Evolutionary conservation across 2,888 invertebrate genomes (phyloP), one percentile per base, ranked within the genome.

Genomic region (Cryptosula pallasiana): DNA sequence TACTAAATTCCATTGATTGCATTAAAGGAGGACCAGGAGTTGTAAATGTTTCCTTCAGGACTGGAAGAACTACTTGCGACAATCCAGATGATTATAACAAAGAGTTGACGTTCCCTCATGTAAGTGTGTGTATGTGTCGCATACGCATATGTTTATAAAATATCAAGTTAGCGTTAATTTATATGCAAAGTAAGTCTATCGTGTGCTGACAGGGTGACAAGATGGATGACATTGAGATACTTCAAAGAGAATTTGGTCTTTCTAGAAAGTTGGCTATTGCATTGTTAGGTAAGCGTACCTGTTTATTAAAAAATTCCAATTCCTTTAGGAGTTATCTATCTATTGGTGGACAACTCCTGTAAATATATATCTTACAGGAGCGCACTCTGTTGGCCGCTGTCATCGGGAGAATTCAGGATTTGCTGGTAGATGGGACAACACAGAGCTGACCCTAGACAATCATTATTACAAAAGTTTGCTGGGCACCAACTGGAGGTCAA

Each of bases 401-500:
- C 63, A 32, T 27, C 27, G 2, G 9, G 63, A 63, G 32, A 63
- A 63, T 32, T 32, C 63, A 32, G 63, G 63, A 3, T 63, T 63
- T 63, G 63, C 63, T 63, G 63, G 63, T 13, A 25, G 63, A 5
- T 63, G 63, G 63, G 63, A 63, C 32, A 63, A 63, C 32, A 63
- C 63, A 32, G 63, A 63, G 27, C 63, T 63, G 16, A 32, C 27
- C 9, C 63, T 63, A 13, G 63, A 63, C 32, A 63, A 63, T n/a
- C 63, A 63, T n/a, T 63, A 63, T 27, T 63, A 63, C 32, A 63
- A 63, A 34, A 63, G 63, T 63, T 34, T 63, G 32, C 5, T 32
- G 2, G 63, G 63, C 3, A 63, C 63, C 13, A 27, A 63, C 32
- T 63, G 63, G 63, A 63, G 32, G n/a, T 32, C 63, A 32, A 63